These are phyloP conservation scores for Mormyrops attenuatus DNA, from an alignment of 2,797 vertebrate species.

Conservation along the genomic window DNA sequence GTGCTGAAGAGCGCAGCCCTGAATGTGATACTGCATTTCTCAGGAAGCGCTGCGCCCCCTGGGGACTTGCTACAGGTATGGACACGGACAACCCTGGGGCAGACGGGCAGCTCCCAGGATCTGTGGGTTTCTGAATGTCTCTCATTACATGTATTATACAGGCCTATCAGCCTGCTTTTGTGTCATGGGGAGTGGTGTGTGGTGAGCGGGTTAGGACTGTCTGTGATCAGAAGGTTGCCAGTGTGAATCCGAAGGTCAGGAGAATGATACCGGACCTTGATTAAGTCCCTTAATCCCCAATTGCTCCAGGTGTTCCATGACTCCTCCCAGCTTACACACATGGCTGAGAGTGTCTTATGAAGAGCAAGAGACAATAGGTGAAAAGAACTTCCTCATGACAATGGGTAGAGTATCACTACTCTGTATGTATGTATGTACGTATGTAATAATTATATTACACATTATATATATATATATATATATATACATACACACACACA, in stretches of 20 bases:
- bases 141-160: neutral
- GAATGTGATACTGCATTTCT: neutral
- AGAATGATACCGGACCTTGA: neutral
- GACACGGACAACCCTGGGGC: neutral
- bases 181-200: neutral
- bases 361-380: neutral
- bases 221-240: neutral
- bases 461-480: too few relatives aligned
- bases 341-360: neutral
- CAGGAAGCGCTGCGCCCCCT: neutral
- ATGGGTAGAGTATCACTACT: neutral
- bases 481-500: too few relatives aligned
- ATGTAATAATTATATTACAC: too few relatives aligned
- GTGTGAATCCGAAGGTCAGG: neutral
- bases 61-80: neutral
- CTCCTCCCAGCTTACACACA: neutral
- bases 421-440: neutral
- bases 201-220: neutral
- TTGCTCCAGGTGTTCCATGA: neutral
- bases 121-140: neutral
- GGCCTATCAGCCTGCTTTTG: neutral
- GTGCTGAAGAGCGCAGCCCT: neutral
- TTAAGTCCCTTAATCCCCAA: neutral
- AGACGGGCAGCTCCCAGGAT: neutral
- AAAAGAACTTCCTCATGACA: neutral